phyloP scores from a whole-genome alignment of 37 sponge, comb jelly and placozoan genomes.

The Lycopodina hypogea region DNA sequence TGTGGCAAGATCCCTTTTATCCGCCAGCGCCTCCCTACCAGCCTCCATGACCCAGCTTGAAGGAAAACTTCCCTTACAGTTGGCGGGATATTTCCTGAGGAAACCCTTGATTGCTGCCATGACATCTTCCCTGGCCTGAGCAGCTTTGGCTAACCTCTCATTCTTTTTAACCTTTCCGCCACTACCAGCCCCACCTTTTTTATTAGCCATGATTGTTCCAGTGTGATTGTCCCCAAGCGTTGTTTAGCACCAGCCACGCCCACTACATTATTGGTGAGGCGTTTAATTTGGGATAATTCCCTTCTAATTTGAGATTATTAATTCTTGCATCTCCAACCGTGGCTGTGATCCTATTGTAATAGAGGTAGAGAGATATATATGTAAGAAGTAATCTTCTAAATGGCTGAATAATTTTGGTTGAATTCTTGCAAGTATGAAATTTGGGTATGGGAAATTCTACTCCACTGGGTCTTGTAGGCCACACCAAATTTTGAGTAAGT shows the following conservation, averaged over 20 bases:
- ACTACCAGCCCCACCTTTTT: constrained; percentile 40
- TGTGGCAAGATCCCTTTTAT: constrained; percentile 36
- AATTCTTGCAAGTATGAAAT: too few relatives aligned
- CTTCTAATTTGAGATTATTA: too few relatives aligned
- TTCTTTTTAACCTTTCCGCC: constrained; percentile 15
- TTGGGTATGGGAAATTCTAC: too few relatives aligned
- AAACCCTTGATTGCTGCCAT: constrained; percentile 14
- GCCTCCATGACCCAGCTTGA: neutral
- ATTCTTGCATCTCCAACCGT: too few relatives aligned
- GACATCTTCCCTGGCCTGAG: constrained; percentile 26
- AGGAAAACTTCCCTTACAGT: neutral
- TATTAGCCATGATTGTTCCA: constrained; percentile 22
- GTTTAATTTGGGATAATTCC: too few relatives aligned
- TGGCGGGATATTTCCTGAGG: constrained; percentile 43
- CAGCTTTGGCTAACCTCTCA: constrained; percentile 30
- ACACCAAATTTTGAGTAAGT: too few relatives aligned
- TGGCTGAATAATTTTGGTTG: too few relatives aligned
- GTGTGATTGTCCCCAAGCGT: neutral
- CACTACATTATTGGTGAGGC: too few relatives aligned
- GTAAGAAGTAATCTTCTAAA: too few relatives aligned
- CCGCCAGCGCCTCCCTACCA: neutral
- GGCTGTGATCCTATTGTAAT: too few relatives aligned
- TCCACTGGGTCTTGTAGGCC: too few relatives aligned
- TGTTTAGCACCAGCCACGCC: neutral
- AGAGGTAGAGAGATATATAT: too few relatives aligned